Evolutionary conservation across 2,888 invertebrate species (phyloP).

Genomic region (Carcina quercana): DNA sequence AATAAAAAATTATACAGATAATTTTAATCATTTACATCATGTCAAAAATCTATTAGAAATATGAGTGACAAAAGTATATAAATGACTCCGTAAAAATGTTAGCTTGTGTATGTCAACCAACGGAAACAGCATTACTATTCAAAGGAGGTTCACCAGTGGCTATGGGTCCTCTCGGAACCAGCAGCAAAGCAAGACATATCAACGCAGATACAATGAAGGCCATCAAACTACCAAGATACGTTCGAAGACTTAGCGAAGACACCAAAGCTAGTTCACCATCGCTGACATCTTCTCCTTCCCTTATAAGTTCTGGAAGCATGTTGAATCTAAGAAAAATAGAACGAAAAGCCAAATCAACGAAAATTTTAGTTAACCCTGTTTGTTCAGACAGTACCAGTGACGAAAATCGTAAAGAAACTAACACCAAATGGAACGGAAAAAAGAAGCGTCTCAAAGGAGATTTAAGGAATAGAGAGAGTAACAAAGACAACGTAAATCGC

Average conservation of each 20-base stretch:
- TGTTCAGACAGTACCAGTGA: constrained; percentile 59
- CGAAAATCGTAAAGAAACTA: constrained; percentile 49
- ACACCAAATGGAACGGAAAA: constrained; percentile 61
- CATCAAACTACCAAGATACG: constrained; percentile 43
- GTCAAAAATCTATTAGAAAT: constrained; percentile 31
- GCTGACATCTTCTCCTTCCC: constrained; percentile 46
- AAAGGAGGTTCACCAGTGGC: constrained; percentile 69
- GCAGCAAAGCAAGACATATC: constrained; percentile 52
- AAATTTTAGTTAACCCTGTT: constrained; percentile 65
- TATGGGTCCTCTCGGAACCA: constrained; percentile 70
- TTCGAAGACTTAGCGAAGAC: constrained; percentile 42
- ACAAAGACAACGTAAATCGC: constrained; percentile 49
- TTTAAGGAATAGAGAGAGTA: constrained; percentile 32
- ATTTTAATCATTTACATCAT: background rate
- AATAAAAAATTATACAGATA: no score
- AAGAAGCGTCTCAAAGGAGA: constrained; percentile 60
- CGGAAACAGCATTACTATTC: constrained; percentile 71
- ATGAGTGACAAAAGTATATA: constrained; percentile 40
- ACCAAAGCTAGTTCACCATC: constrained; percentile 45
- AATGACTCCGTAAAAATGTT: constrained; percentile 71
- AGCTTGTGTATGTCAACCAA: constrained; percentile 80
- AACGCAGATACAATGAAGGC: constrained; percentile 48
- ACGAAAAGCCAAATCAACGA: constrained; percentile 62
- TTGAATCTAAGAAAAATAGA: constrained; percentile 63
- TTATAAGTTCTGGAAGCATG: constrained; percentile 47